These are phyloP conservation scores for Trigoniulus corallinus DNA, from an alignment of 1,140 invertebrate genomes.

Conservation along the genomic window DNA sequence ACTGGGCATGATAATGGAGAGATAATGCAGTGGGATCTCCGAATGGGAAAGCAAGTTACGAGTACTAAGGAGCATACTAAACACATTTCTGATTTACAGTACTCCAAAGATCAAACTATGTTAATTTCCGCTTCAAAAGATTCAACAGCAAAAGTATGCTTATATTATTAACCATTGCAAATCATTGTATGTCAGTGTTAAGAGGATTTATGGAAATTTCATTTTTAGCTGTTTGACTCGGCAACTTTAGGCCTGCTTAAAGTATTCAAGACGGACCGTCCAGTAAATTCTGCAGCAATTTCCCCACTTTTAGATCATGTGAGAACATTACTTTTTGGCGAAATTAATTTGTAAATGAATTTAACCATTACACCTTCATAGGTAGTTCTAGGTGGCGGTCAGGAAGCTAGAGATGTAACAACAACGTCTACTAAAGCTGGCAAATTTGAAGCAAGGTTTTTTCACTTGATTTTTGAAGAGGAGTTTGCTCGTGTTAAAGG, in stretches of 20 bases:
- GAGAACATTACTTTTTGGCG: conserved; percentile 22
- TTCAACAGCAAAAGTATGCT: conserved; percentile 69
- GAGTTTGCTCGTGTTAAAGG: conserved; percentile 97
- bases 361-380: conserved; percentile 20
- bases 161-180: too few species aligned
- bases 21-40: conserved; percentile 68
- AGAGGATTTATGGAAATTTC: neutral
- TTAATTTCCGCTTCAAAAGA: conserved; percentile 93
- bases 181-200: neutral
- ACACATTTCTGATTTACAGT: conserved; percentile 90
- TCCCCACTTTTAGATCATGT: conserved; percentile 88
- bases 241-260: conserved; percentile 69
- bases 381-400: conserved; percentile 87
- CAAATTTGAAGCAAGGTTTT: conserved; percentile 97
- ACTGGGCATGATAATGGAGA: conserved; percentile 90
- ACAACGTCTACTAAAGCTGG: conserved; percentile 87
- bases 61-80: conserved; percentile 60
- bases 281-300: conserved; percentile 90
- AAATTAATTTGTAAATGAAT: neutral
- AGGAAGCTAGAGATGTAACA: conserved; percentile 98
- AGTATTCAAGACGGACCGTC: conserved; percentile 88
- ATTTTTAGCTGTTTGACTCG: conserved; percentile 59
- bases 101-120: conserved; percentile 83
- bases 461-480: conserved; percentile 97
- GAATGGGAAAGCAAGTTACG: conserved; percentile 49